Evolutionary conservation across 2,888 invertebrate genomes (phyloP).

Genomic region (Bellardia bayeri): DNA sequence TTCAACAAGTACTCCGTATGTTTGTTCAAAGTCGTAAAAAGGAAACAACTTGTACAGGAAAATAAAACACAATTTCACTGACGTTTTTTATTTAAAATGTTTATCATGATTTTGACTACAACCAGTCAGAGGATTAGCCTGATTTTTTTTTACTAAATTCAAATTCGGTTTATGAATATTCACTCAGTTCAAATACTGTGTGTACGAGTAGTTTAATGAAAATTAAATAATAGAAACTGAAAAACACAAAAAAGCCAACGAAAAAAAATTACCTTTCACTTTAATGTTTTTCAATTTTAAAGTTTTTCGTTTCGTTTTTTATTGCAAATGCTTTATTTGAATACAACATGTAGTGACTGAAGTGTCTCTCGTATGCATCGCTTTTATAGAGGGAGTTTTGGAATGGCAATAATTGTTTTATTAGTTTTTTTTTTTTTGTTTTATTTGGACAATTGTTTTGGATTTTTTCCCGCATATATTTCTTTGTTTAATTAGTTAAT

Average conservation of each 20-base stretch:
- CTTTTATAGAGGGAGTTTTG: slow-evolving; percentile 37
- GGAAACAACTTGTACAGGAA: background rate
- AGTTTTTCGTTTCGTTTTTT: slow-evolving; percentile 43
- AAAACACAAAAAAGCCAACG: background rate
- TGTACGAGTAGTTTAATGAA: background rate
- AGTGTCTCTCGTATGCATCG: background rate
- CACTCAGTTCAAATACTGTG: slow-evolving; percentile 15
- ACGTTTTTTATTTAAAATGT: slow-evolving; percentile 65
- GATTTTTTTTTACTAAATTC: slow-evolving; percentile 7
- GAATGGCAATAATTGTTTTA: slow-evolving; percentile 26
- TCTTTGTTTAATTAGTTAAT: slow-evolving; percentile 53
- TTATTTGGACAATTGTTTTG: slow-evolving; percentile 18
- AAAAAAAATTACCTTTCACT: slow-evolving; percentile 59
- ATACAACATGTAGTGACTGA: slow-evolving; percentile 21
- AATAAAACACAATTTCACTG: slow-evolving; percentile 51
- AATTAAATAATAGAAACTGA: slow-evolving; percentile 25
- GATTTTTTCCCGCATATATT: background rate
- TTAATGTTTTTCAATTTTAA: slow-evolving; percentile 39
- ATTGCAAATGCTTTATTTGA: slow-evolving; percentile 20
- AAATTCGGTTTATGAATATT: slow-evolving; percentile 64
- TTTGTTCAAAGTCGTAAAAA: background rate
- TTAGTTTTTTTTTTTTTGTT: slow-evolving; percentile 20
- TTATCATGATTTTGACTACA: slow-evolving; percentile 65
- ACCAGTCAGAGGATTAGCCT: slow-evolving; percentile 49
- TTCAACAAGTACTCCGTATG: background rate